Conservation (phyloP, 64 coral and sea anemone species). For the Dendrophyllia cribrosa region DNA sequence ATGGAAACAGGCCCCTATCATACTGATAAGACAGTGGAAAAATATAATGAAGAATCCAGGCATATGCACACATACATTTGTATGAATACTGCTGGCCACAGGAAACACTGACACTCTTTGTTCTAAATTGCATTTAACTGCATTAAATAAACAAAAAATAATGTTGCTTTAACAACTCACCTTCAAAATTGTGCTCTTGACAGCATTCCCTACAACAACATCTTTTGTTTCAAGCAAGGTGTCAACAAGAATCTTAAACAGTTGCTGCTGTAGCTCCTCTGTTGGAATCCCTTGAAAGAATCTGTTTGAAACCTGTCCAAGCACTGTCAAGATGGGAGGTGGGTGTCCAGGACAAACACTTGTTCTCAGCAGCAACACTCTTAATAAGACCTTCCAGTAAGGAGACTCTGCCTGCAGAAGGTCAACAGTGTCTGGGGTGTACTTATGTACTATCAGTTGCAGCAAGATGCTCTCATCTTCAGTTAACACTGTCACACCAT, state of each 20-base stretch:
- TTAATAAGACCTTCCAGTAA: constrained; percentile 40
- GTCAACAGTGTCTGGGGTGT: constrained; percentile 35
- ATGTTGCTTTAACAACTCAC: not conserved
- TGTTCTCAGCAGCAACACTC: constrained; percentile 17
- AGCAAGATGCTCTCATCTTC: constrained; percentile 75
- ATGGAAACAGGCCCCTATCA: too few species aligned
- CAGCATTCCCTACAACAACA: constrained; percentile 11
- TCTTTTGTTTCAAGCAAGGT: constrained; percentile 63
- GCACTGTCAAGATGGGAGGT: constrained; percentile 2
- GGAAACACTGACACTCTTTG: too few species aligned
- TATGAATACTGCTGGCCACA: too few species aligned
- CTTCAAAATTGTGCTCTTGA: constrained; percentile 59
- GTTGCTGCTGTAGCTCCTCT: constrained; percentile 58
- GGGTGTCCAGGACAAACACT: constrained; percentile 56
- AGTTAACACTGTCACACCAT: not conserved
- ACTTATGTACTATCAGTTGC: constrained; percentile 60
- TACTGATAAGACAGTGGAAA: too few species aligned
- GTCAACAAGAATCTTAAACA: constrained; percentile 72
- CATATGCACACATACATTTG: too few species aligned
- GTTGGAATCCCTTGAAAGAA: constrained; percentile 83
- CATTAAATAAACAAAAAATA: too few species aligned
- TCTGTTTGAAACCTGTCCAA: constrained; percentile 52
- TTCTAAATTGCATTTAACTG: too few species aligned
- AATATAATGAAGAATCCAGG: too few species aligned
- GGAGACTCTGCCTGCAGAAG: constrained; percentile 54